Base-by-base conservation (phyloP, 2,113 vertebrate species). In the Hypocryptadius cinnamomeus region DNA sequence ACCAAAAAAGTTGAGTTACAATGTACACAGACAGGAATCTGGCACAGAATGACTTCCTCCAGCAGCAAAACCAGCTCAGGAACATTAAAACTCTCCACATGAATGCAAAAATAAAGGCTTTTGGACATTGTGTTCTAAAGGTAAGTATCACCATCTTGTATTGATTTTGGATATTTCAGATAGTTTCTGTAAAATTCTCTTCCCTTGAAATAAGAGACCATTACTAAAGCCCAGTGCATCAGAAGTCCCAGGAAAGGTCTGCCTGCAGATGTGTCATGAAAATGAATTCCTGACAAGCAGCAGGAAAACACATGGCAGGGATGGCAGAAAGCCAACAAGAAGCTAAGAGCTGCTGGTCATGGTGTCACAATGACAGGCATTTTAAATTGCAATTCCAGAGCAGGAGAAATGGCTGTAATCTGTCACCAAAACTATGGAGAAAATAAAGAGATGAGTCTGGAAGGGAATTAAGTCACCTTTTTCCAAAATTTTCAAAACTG, bases 321-420 rank as follows among this genome's bases (percentile, higher is more conserved):
- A 91, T 76, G 91, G 84, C 89, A 93, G 44, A 66, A 92, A 81
- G 89, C 85, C 87, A 94, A 78, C 14, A 57, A 73, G 83, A 84
- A 80, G 50, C 87, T 47, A 60, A 77, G 37, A 72, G 64, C 60
- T 96, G 35, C 80, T 92, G 39, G 69, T 64, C 42, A 74, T 23
- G 24, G 21, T 64, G 72, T 78, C 80, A 86, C 42, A 71, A 8
- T 56, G 44, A 70, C 56, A 84, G 28, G 44, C 12, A 13, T 48
- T 71, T 78, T 11, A 74, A 87, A 89, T 2, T 68, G 18, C 31
- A 40, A 56, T 47, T 90, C 78, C 78, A 71, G 47, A 64, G 9
- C 16, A 71, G 44, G 45, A 78, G 28, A 77, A 92, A 59, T 0
- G 0, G 8, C 13, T 61, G 50, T 37, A 53, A 84, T 44, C 45